Conservation (phyloP, 2,797 vertebrate genomes). For the Pteronotus mesoamericanus region DNA sequence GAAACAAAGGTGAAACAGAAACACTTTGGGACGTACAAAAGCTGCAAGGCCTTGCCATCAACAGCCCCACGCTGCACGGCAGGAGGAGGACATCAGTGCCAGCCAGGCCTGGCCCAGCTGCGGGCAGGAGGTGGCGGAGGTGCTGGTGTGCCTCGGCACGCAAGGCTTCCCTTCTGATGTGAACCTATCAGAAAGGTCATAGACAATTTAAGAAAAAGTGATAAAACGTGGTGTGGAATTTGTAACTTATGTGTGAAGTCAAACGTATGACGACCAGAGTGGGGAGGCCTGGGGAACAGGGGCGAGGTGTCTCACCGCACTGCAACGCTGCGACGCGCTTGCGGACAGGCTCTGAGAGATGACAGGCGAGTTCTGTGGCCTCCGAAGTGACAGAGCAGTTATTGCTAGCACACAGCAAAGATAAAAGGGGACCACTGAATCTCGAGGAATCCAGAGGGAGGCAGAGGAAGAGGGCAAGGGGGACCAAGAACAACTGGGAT, state of each 20-base stretch:
- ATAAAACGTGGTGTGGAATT: too few relatives aligned
- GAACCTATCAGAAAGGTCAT: too few relatives aligned
- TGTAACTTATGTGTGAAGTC: background rate
- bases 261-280: background rate
- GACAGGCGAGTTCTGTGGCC: background rate
- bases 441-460: background rate
- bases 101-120: too few relatives aligned
- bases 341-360: background rate
- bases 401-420: background rate
- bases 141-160: background rate
- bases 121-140: too few relatives aligned
- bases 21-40: background rate
- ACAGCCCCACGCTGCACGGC: background rate
- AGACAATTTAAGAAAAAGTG: background rate
- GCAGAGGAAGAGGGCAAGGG: background rate
- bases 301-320: too few relatives aligned
- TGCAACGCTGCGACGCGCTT: too few relatives aligned
- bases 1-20: background rate
- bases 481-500: background rate
- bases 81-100: background rate
- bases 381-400: background rate
- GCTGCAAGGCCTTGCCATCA: background rate
- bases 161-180: background rate
- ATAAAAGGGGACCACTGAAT: background rate
- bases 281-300: background rate